Evolutionary conservation across 2,888 invertebrate genomes (phyloP).

Genomic region (Acanthococcus lagerstroemiae): DNA sequence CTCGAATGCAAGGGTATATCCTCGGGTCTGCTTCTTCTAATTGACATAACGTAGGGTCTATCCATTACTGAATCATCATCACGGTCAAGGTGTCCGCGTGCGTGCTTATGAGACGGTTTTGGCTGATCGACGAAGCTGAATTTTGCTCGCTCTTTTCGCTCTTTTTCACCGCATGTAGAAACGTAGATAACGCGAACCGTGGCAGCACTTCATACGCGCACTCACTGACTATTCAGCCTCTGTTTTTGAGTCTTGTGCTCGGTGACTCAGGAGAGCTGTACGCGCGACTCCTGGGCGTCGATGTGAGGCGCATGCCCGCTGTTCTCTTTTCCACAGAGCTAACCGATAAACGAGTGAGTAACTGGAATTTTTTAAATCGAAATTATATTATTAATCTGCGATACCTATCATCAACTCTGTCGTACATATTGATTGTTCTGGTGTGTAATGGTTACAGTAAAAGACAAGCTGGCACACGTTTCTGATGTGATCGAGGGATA

Average conservation of each 20-base stretch:
- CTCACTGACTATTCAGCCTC: constrained; percentile 19
- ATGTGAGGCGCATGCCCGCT: constrained; percentile 12
- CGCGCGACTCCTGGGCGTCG: constrained; percentile 29
- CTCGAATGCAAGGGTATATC: constrained; percentile 21
- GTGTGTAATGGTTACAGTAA: too few species aligned
- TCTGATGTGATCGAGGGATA: too few species aligned
- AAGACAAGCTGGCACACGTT: too few species aligned
- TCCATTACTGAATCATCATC: constrained; percentile 1
- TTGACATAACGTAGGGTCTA: constrained; percentile 21
- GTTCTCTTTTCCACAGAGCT: constrained; percentile 7
- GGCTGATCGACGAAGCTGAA: background rate
- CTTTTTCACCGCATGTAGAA: background rate
- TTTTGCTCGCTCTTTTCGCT: background rate
- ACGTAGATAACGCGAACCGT: constrained; percentile 4
- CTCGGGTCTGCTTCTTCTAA: constrained; percentile 19
- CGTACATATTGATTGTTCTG: too few species aligned
- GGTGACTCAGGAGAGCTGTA: constrained; percentile 12
- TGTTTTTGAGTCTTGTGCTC: constrained; percentile 7
- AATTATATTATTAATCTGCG: background rate
- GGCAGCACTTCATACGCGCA: constrained; percentile 22
- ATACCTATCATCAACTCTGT: too few species aligned
- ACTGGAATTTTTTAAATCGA: background rate
- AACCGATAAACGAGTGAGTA: background rate
- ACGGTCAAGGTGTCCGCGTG: background rate
- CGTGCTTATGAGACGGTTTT: background rate